A percentile compares a stretch with the other conserved stretches of the same genome.
Conservation (phyloP, 2,113 vertebrate species). For the Serinus canaria region DNA sequence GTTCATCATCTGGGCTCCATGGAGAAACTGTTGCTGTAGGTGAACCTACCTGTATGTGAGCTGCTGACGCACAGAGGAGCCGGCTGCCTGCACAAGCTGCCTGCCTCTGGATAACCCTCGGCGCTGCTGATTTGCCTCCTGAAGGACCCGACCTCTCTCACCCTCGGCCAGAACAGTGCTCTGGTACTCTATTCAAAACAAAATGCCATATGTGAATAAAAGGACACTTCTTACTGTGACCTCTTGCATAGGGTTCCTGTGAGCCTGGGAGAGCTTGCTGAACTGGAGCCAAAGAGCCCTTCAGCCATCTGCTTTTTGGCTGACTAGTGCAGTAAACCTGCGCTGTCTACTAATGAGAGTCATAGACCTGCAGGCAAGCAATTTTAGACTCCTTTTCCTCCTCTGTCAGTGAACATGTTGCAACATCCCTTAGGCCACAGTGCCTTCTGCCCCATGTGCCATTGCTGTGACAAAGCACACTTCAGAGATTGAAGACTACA, state of each 20-base stretch:
- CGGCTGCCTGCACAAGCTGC: neutral
- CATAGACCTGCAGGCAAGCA: constrained; percentile 20
- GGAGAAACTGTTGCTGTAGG: neutral
- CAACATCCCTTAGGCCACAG: neutral
- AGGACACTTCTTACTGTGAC: constrained; percentile 20
- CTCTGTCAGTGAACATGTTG: neutral
- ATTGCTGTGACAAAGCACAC: neutral
- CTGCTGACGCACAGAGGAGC: neutral
- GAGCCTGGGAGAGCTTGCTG: constrained; percentile 31
- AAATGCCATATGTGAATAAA: constrained; percentile 46
- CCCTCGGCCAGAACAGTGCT: neutral
- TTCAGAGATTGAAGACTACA: neutral
- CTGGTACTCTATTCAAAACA: constrained; percentile 57
- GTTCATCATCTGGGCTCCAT: neutral
- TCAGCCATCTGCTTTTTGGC: constrained; percentile 55
- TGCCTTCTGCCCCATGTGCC: constrained; percentile 8
- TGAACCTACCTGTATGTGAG: constrained; percentile 51
- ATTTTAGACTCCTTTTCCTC: constrained; percentile 8
- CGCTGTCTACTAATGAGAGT: neutral
- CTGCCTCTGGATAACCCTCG: neutral
- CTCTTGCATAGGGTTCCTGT: neutral
- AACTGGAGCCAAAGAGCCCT: constrained; percentile 45
- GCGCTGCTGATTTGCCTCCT: neutral
- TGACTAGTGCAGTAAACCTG: constrained; percentile 16
- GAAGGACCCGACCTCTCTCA: neutral